Conservation (phyloP, 2,113 vertebrate species). For the Candoia aspera region DNA sequence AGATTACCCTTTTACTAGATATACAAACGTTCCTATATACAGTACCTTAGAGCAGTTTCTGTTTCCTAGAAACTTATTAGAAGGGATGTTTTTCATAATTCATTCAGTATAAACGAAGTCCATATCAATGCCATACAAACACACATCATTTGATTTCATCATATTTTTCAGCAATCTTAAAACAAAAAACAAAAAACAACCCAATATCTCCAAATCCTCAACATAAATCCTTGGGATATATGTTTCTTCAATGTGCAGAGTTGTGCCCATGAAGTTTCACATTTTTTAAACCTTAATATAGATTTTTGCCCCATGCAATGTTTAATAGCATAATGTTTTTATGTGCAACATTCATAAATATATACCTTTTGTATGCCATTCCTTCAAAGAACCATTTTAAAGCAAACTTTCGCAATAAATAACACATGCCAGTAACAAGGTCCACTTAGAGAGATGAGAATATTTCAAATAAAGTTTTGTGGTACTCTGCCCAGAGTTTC, state of each 20-base stretch:
- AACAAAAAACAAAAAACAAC: too few relatives aligned
- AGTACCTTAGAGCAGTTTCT: background rate
- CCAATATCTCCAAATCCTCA: background rate
- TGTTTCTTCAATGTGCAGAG: background rate
- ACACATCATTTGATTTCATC: background rate
- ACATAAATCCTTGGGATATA: background rate
- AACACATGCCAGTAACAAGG: background rate
- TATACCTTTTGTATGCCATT: background rate
- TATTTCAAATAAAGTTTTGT: background rate
- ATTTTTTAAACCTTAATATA: background rate
- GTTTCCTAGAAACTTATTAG: background rate
- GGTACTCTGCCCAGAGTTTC: too few relatives aligned
- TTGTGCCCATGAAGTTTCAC: background rate
- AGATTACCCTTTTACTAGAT: background rate
- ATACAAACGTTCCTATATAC: background rate
- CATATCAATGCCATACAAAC: background rate
- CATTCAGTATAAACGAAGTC: background rate
- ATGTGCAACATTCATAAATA: background rate
- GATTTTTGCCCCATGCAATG: background rate
- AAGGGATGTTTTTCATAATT: background rate
- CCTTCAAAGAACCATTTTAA: background rate
- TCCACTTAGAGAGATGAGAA: background rate
- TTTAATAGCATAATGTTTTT: background rate
- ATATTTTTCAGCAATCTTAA: background rate
- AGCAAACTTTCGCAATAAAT: background rate